A percentile compares a stretch with the other conserved stretches of the same genome.
phyloP scores from a whole-genome alignment of 2,113 vertebrate species.

The Epinephelus lanceolatus region DNA sequence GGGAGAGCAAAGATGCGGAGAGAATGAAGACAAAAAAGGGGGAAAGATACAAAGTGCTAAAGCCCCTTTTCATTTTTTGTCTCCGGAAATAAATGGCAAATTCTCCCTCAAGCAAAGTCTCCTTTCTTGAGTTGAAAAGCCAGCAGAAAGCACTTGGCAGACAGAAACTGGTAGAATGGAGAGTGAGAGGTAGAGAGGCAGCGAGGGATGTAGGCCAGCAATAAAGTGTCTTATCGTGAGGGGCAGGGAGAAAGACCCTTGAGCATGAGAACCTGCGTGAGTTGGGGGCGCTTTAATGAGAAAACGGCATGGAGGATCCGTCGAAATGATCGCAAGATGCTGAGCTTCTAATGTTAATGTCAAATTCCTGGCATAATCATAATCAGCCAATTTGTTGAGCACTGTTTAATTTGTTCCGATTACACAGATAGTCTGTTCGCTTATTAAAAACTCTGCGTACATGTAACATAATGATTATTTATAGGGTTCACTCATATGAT shows the following conservation, averaged over 20 bases:
- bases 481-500: conserved; percentile 32
- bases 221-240: conserved; percentile 63
- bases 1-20: conserved; percentile 64
- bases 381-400: conserved; percentile 53
- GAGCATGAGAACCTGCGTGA: conserved; percentile 62
- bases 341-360: conserved; percentile 53
- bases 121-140: conserved; percentile 74
- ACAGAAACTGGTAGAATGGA: conserved; percentile 52
- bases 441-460: conserved; percentile 41
- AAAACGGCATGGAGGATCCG: conserved; percentile 42
- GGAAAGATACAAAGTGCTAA: conserved; percentile 65
- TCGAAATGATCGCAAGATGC: conserved; percentile 54
- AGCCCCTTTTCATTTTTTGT: conserved; percentile 66
- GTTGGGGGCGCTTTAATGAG: conserved; percentile 45
- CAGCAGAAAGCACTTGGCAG: conserved; percentile 67
- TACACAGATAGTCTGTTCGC: conserved; percentile 38
- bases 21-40: conserved; percentile 70
- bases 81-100: conserved; percentile 79
- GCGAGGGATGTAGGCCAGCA: conserved; percentile 68
- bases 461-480: conserved; percentile 51
- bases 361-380: conserved; percentile 50
- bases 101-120: conserved; percentile 77
- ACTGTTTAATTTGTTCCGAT: conserved; percentile 54
- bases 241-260: conserved; percentile 64
- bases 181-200: conserved; percentile 47